Conservation (phyloP, 2,797 vertebrate species). For the Diglossa cyanea region DNA sequence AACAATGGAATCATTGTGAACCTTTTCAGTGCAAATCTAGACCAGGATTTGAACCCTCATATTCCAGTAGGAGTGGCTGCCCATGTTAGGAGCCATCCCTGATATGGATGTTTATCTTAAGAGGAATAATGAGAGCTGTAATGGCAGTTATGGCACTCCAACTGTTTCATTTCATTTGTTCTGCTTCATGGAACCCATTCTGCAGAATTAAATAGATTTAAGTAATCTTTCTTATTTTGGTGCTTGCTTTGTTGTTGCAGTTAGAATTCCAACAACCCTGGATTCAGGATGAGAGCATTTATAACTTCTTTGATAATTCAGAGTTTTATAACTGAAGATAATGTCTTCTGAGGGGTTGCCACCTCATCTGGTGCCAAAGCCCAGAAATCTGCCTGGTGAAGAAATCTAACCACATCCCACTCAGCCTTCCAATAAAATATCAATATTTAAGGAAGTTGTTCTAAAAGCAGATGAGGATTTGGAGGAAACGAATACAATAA, state of each 20-base stretch:
- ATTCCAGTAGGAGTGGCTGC: background rate
- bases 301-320: background rate
- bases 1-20: background rate
- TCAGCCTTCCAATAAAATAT: background rate
- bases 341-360: background rate
- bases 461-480: slow-evolving; percentile 3
- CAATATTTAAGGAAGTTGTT: background rate
- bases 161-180: slow-evolving; percentile 41
- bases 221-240: slow-evolving; percentile 33
- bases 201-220: slow-evolving; percentile 34
- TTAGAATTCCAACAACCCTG: background rate
- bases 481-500: background rate
- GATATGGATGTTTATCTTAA: background rate
- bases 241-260: background rate
- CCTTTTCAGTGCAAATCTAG: background rate
- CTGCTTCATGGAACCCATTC: slow-evolving; percentile 26
- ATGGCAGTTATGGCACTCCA: slow-evolving; percentile 10
- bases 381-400: background rate
- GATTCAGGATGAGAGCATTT: background rate
- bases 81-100: background rate
- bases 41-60: background rate
- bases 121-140: slow-evolving; percentile 23
- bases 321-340: background rate
- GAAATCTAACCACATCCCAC: background rate
- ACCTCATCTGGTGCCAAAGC: background rate